These are phyloP conservation scores for Ploceus nigricollis DNA, from an alignment of 2,113 vertebrate genomes.

Conservation along the genomic window DNA sequence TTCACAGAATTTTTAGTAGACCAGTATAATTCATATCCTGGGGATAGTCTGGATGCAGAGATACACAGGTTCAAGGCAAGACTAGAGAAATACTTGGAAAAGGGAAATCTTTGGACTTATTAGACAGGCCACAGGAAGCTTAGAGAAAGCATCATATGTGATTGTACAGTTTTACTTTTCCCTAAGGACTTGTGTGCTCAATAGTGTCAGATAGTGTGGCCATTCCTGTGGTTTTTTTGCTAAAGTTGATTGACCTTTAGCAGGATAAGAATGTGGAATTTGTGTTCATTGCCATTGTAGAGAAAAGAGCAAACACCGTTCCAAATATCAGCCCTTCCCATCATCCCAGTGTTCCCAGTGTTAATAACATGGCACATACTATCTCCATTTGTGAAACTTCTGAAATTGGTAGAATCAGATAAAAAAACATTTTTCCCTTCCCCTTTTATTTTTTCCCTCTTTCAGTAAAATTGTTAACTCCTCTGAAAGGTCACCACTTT, in stretches of 20 bases:
- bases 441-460: not conserved
- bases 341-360: not conserved
- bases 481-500: conserved; percentile 13
- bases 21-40: not conserved
- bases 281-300: not conserved
- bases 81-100: not conserved
- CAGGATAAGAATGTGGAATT: not conserved
- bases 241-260: not conserved
- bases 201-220: not conserved
- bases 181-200: not conserved
- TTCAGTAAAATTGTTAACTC: not conserved
- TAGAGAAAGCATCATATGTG: not conserved
- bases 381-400: not conserved
- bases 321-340: not conserved
- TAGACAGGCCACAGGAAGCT: not conserved
- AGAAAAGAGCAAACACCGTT: not conserved
- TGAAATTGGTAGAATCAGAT: not conserved
- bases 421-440: not conserved
- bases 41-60: not conserved
- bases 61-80: not conserved
- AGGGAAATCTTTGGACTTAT: not conserved
- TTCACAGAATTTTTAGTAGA: not conserved
- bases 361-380: not conserved
- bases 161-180: not conserved
- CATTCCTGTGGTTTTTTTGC: not conserved